Conservation (phyloP, 1,140 invertebrate species). For the Pantala flavescens region DNA sequence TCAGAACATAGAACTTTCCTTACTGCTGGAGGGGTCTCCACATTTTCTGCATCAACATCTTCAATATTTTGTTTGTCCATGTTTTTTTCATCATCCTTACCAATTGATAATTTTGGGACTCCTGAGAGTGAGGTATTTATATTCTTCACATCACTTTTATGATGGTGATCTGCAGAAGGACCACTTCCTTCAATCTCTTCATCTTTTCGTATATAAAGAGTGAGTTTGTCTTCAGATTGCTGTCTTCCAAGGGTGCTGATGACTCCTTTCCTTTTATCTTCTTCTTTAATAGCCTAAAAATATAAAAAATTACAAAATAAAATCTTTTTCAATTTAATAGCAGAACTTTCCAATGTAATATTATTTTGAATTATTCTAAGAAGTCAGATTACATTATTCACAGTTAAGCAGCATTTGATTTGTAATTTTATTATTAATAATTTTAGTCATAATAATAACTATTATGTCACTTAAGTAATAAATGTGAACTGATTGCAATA, state of each 20-base stretch:
- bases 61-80: not conserved
- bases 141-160: slow-evolving; percentile 27
- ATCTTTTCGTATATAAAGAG: slow-evolving; percentile 49
- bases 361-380: too few relatives aligned
- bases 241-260: slow-evolving; percentile 39
- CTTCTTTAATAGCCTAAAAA: slow-evolving; percentile 42
- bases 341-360: too few relatives aligned
- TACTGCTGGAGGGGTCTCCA: slow-evolving; percentile 75
- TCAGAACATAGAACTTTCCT: slow-evolving; percentile 45
- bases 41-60: slow-evolving; percentile 82
- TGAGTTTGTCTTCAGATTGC: slow-evolving; percentile 40
- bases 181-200: slow-evolving; percentile 18
- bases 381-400: too few relatives aligned
- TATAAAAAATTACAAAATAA: not conserved
- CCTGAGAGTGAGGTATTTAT: slow-evolving; percentile 26
- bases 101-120: not conserved
- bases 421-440: too few relatives aligned
- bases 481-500: too few relatives aligned
- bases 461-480: too few relatives aligned
- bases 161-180: slow-evolving; percentile 24
- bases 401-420: too few relatives aligned
- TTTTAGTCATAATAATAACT: too few relatives aligned
- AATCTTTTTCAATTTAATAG: too few relatives aligned
- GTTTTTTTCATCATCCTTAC: slow-evolving; percentile 6
- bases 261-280: slow-evolving; percentile 40